Evolutionary conservation across 2,113 vertebrate genomes (phyloP), one percentile per base, ranked within the genome.

Genomic region (Sakesphorus luctuosus): DNA sequence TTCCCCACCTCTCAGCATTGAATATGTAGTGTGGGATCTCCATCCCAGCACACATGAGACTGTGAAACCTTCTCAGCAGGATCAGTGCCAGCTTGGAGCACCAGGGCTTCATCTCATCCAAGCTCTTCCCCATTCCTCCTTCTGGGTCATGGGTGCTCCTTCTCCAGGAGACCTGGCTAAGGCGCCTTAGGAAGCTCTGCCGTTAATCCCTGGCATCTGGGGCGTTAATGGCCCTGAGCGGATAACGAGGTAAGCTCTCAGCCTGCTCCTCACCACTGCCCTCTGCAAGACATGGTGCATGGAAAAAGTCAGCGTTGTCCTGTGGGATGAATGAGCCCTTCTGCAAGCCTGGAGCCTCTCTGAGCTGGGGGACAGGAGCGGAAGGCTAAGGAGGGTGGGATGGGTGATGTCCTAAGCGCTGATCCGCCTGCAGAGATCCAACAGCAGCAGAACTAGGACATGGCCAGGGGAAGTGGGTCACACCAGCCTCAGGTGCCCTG

Each of bases 191-290:
- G 78, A 40, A 85, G 94, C 87, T 93, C 94, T 96, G n/a, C 81
- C 80, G 33, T 73, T 95, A 97, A 97, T 96, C 94, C 95, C 47
- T 79, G 94, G 58, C 91, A 95, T 94, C n/a, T 91, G 96, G 77
- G 90, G 91, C 3, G 26, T 95, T 96, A 90, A 85, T 31, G 90
- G 82, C 84, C 91, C 93, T 96, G 92, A 96, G 93, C 96, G 94
- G 82, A 86, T 97, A 91, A 95, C 53, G 82, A 73, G 3, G 25
- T 97, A 97, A 97, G 94, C 95, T 50, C 18, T 63, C 67, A 61
- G 76, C 52, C 77, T 89, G 79, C 43, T 87, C 78, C 80, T 83
- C 63, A 73, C 61, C 2, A 0, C 90, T 36, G 58, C 77, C 85
- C 83, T 84, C 46, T 2, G 33, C 85, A 69, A 67, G 74, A 24